phyloP scores from a whole-genome alignment of 1,140 invertebrate species.

The Medauroidea extradentata region DNA sequence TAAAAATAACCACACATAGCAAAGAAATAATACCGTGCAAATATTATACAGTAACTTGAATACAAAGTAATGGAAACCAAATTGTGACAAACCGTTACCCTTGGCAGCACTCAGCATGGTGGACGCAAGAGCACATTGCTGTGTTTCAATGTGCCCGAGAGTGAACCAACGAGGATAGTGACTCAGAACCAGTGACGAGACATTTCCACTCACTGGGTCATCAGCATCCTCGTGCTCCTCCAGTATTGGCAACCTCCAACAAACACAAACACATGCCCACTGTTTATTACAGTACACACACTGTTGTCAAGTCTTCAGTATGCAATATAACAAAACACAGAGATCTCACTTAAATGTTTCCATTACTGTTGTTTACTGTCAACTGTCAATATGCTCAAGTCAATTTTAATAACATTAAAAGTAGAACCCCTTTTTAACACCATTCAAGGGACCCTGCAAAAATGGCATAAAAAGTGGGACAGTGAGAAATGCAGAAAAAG shows the following conservation, averaged over 20 bases:
- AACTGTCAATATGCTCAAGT: too few species aligned
- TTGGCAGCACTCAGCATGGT: constrained; percentile 60
- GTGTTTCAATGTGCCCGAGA: constrained; percentile 70
- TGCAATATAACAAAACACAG: too few species aligned
- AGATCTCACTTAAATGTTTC: too few species aligned
- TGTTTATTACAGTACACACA: too few species aligned
- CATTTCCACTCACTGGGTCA: constrained; percentile 42
- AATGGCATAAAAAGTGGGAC: too few species aligned
- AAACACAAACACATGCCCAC: not conserved
- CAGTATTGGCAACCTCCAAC: constrained; percentile 61
- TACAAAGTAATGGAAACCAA: not conserved
- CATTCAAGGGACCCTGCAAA: too few species aligned
- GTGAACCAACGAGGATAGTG: constrained; percentile 66
- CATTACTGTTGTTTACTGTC: too few species aligned
- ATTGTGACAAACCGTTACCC: constrained; percentile 5
- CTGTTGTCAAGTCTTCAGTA: too few species aligned
- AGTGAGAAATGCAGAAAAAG: too few species aligned
- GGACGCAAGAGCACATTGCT: constrained; percentile 74
- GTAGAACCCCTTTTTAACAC: too few species aligned
- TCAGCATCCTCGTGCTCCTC: constrained; percentile 67
- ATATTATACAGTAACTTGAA: not conserved
- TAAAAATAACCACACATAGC: too few species aligned
- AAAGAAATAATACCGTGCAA: not conserved
- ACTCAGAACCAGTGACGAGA: constrained; percentile 47
- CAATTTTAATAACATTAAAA: too few species aligned